phyloP scores from a whole-genome alignment of 2,888 invertebrate genomes.

The Encarsia formosa region DNA sequence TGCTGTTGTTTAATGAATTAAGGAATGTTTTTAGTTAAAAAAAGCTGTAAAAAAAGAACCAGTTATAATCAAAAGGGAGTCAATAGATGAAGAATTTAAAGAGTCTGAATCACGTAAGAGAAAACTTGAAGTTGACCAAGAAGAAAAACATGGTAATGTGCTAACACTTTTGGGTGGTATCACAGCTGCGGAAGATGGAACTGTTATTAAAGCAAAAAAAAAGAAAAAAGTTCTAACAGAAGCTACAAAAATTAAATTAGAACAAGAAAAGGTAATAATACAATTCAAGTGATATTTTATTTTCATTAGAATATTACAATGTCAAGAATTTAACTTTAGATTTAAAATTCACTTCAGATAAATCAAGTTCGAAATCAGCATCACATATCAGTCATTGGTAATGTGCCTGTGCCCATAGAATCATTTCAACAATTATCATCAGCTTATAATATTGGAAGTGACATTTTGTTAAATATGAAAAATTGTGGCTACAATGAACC shows the following conservation, averaged over 20 bases:
- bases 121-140: slow-evolving; percentile 41
- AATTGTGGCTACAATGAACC: slow-evolving; percentile 71
- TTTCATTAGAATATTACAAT: background rate
- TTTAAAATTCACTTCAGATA: slow-evolving; percentile 60
- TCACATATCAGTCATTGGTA: slow-evolving; percentile 75
- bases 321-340: background rate
- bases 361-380: slow-evolving; percentile 71
- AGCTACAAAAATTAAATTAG: slow-evolving; percentile 50
- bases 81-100: slow-evolving; percentile 38
- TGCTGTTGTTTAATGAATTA: too few relatives aligned
- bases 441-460: slow-evolving; percentile 57
- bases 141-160: slow-evolving; percentile 25
- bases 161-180: slow-evolving; percentile 52
- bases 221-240: slow-evolving; percentile 48
- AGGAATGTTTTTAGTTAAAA: slow-evolving; percentile 31
- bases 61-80: slow-evolving; percentile 37
- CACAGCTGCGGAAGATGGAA: slow-evolving; percentile 50
- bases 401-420: slow-evolving; percentile 72
- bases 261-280: slow-evolving; percentile 51
- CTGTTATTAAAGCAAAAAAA: slow-evolving; percentile 33
- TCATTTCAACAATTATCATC: slow-evolving; percentile 64
- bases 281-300: background rate
- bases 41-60: slow-evolving; percentile 37
- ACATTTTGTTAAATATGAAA: slow-evolving; percentile 66
- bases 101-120: slow-evolving; percentile 32